Percentiles rank a stretch among this genome's conserved stretches.
phyloP scores from a whole-genome alignment of 2,113 vertebrate genomes.

The Triplophysa siluroides region DNA sequence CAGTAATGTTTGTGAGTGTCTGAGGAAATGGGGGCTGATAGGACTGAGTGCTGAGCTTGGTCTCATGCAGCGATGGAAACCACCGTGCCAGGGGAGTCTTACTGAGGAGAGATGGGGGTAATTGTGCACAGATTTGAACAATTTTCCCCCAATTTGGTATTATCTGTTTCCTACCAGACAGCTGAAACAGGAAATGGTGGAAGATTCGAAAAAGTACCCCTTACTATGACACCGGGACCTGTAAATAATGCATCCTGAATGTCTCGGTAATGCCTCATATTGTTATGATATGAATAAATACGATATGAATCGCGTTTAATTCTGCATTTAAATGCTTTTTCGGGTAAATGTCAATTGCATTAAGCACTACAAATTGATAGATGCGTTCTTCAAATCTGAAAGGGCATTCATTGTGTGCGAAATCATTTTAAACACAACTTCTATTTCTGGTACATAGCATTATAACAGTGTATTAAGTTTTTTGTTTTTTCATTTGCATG shows the following conservation, averaged over 20 bases:
- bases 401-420: too few relatives aligned
- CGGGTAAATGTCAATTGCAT: background rate
- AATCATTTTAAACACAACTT: too few relatives aligned
- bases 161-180: conserved; percentile 46
- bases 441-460: background rate
- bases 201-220: conserved; percentile 8
- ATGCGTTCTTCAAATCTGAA: background rate
- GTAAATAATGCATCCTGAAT: conserved; percentile 10
- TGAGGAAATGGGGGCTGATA: conserved; percentile 59
- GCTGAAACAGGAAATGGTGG: conserved; percentile 36
- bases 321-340: conserved; percentile 5
- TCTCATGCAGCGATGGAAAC: conserved; percentile 54
- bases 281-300: conserved; percentile 7
- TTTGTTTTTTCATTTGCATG: background rate
- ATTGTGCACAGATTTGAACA: conserved; percentile 51
- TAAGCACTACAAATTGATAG: background rate
- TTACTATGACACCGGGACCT: conserved; percentile 9
- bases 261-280: background rate
- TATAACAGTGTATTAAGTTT: background rate
- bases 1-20: conserved; percentile 48
- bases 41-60: conserved; percentile 52
- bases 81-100: conserved; percentile 34
- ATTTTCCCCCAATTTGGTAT: conserved; percentile 42
- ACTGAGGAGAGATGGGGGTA: conserved; percentile 51
- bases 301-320: background rate